A percentile compares a stretch with the other conserved stretches of the same genome.
phyloP scores from a whole-genome alignment of 2,113 vertebrate species.

The Leuciscus idus region DNA sequence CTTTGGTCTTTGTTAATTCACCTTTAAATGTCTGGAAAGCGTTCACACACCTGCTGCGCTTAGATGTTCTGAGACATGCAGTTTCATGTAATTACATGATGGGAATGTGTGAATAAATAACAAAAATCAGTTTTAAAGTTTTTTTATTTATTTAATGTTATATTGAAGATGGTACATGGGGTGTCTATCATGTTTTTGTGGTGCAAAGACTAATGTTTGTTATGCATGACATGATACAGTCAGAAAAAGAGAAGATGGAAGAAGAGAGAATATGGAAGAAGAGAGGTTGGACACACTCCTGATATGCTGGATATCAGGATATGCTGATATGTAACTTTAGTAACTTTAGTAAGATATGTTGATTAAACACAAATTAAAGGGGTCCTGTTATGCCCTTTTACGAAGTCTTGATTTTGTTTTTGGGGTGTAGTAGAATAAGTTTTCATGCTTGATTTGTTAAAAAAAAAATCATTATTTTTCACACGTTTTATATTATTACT shows the following conservation, averaged over 20 bases:
- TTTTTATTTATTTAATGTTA: not conserved
- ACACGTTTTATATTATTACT: too few species aligned
- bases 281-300: not conserved
- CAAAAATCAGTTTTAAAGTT: not conserved
- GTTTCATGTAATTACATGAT: not conserved
- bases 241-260: not conserved
- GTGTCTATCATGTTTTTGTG: not conserved
- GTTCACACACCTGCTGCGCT: not conserved
- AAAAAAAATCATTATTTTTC: too few species aligned
- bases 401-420: too few species aligned
- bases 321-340: too few species aligned
- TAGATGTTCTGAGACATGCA: not conserved
- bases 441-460: too few species aligned
- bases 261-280: not conserved
- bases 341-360: too few species aligned
- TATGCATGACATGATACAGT: not conserved
- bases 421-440: too few species aligned
- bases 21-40: constrained; percentile 27
- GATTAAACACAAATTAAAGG: too few species aligned
- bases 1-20: constrained; percentile 56
- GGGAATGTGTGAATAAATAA: not conserved
- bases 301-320: not conserved
- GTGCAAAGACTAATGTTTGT: not conserved
- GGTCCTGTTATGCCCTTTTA: too few species aligned
- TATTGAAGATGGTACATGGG: not conserved